Evolutionary conservation across 2,888 invertebrate genomes (phyloP).

Genomic region (Sipha maydis): DNA sequence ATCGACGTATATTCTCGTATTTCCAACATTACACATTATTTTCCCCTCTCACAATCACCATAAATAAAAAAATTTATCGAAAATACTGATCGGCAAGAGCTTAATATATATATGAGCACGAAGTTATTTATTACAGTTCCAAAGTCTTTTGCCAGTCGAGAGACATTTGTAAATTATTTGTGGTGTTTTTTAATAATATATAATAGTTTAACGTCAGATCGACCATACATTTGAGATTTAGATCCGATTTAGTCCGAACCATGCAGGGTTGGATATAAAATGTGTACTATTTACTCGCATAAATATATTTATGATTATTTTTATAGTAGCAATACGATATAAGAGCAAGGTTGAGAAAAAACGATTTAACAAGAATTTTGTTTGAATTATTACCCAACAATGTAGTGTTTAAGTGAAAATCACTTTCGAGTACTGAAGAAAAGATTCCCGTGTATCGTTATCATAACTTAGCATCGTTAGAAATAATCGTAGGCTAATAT

Average conservation of each 20-base stretch:
- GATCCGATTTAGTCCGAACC: not conserved
- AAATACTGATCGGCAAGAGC: constrained; percentile 4
- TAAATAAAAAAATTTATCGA: constrained; percentile 13
- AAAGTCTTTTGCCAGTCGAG: constrained; percentile 1
- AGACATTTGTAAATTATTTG: constrained; percentile 29
- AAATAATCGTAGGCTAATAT: no score
- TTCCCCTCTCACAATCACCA: not conserved
- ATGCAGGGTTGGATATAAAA: not conserved
- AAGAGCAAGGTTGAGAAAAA: not conserved
- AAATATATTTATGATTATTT: not conserved
- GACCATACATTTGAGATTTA: not conserved
- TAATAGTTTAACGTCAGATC: not conserved
- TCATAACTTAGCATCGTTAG: not conserved
- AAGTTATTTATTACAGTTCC: constrained; percentile 32
- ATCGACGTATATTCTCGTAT: not conserved
- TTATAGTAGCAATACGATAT: not conserved
- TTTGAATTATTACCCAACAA: not conserved
- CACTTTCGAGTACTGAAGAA: not conserved
- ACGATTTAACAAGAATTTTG: not conserved
- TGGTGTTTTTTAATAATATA: constrained; percentile 9
- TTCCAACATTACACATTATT: not conserved
- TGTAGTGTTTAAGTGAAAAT: not conserved
- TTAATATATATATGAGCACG: no score
- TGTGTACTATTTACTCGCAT: not conserved
- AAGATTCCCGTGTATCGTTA: not conserved